Evolutionary conservation across 2,113 vertebrate genomes (phyloP).

Genomic region (Irena cyanogastra): DNA sequence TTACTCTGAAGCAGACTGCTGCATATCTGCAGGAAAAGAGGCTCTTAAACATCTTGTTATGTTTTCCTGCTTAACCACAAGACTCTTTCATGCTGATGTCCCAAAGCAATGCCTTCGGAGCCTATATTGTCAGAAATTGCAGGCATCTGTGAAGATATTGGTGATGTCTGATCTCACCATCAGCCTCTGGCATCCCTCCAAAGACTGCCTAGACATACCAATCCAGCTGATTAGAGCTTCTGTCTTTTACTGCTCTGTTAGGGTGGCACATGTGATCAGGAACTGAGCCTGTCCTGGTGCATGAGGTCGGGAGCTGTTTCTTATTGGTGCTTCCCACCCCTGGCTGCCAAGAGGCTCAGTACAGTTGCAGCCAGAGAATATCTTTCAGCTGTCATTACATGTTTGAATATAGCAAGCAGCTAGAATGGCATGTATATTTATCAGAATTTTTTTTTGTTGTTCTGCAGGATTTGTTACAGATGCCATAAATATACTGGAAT

Average conservation of each 20-base stretch:
- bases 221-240: background rate
- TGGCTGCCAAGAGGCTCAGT: background rate
- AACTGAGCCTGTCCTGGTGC: background rate
- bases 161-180: background rate
- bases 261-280: fast-evolving
- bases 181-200: background rate
- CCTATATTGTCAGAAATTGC: background rate
- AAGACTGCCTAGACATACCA: background rate
- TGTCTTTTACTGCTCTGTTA: background rate
- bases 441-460: background rate
- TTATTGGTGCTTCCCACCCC: background rate
- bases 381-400: background rate
- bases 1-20: background rate
- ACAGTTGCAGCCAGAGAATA: background rate
- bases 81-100: background rate
- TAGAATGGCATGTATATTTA: background rate
- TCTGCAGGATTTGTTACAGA: background rate
- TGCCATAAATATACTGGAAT: background rate
- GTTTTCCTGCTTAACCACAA: background rate
- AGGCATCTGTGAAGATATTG: background rate
- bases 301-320: background rate
- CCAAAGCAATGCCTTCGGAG: background rate
- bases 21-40: background rate
- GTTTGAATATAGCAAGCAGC: background rate
- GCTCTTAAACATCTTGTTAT: background rate